Evolutionary conservation across 2,797 vertebrate genomes (phyloP).

Genomic region (Myotis vivesi): DNA sequence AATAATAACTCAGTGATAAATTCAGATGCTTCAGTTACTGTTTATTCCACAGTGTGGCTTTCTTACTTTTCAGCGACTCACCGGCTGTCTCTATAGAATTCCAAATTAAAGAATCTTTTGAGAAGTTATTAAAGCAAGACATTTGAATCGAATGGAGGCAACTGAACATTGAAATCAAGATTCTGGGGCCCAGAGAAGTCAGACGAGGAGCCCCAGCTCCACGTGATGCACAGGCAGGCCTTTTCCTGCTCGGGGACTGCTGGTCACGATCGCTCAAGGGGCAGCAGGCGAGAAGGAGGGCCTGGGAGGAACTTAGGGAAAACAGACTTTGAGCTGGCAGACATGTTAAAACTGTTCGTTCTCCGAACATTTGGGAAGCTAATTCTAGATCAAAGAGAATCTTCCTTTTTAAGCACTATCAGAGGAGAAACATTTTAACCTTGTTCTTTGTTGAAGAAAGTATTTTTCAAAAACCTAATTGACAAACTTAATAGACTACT

Average conservation of each 20-base stretch:
- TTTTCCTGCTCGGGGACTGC: background rate
- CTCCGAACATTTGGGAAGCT: background rate
- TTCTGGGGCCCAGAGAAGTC: background rate
- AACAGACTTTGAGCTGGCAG: background rate
- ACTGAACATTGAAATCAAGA: slow-evolving; percentile 17
- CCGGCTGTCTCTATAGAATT: slow-evolving; percentile 21
- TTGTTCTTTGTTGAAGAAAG: background rate
- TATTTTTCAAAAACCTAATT: background rate
- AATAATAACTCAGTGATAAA: background rate
- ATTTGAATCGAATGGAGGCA: slow-evolving; percentile 23
- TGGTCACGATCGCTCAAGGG: background rate
- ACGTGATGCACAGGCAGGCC: background rate
- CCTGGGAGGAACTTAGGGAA: background rate
- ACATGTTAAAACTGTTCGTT: background rate
- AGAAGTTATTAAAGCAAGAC: slow-evolving; percentile 24
- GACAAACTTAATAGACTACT: background rate
- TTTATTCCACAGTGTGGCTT: slow-evolving; percentile 8
- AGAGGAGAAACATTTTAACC: slow-evolving; percentile 22
- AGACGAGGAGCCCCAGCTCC: background rate
- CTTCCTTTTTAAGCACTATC: background rate
- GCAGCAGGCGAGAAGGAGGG: background rate
- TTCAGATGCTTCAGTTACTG: background rate
- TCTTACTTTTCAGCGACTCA: slow-evolving; percentile 9
- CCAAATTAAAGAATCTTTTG: slow-evolving; percentile 17
- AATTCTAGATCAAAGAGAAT: slow-evolving; percentile 4